These are phyloP conservation scores for Cryptocephalus primarius DNA, from an alignment of 2,888 invertebrate genomes.

Conservation along the genomic window DNA sequence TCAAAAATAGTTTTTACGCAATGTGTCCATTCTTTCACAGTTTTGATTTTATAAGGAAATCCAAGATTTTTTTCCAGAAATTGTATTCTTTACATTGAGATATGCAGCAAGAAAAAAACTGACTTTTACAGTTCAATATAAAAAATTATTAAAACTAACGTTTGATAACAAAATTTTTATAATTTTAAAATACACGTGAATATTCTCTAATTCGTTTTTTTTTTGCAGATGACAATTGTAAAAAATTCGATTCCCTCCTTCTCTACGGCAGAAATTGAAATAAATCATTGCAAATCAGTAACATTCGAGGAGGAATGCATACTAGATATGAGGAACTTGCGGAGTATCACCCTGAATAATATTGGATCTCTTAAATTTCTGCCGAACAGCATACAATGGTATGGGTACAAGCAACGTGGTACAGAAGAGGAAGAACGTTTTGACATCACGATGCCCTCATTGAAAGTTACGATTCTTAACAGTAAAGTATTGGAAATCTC, in stretches of 20 bases:
- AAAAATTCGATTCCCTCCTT: constrained; percentile 26
- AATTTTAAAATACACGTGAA: neutral
- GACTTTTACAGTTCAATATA: neutral
- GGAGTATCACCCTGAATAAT: constrained; percentile 51
- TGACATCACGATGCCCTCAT: constrained; percentile 26
- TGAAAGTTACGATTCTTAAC: constrained; percentile 37
- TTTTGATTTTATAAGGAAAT: no score
- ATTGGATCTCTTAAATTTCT: constrained; percentile 51
- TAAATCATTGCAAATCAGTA: constrained; percentile 55
- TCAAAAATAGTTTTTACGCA: no score
- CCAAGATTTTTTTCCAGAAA: neutral
- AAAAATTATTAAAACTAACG: neutral
- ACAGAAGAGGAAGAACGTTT: constrained; percentile 22
- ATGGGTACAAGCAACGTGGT: constrained; percentile 20
- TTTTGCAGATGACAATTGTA: constrained; percentile 28
- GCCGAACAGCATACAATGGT: constrained; percentile 50
- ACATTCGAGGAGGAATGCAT: constrained; percentile 49
- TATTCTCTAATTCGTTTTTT: constrained; percentile 8
- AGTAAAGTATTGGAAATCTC: constrained; percentile 37
- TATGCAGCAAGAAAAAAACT: no score
- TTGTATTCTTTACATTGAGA: neutral
- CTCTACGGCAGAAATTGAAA: constrained; percentile 39
- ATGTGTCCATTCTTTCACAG: no score
- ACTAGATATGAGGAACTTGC: constrained; percentile 48
- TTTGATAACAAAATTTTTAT: neutral